phyloP scores from a whole-genome alignment of 1,140 invertebrate genomes.

The Sminthurides bifidus region DNA sequence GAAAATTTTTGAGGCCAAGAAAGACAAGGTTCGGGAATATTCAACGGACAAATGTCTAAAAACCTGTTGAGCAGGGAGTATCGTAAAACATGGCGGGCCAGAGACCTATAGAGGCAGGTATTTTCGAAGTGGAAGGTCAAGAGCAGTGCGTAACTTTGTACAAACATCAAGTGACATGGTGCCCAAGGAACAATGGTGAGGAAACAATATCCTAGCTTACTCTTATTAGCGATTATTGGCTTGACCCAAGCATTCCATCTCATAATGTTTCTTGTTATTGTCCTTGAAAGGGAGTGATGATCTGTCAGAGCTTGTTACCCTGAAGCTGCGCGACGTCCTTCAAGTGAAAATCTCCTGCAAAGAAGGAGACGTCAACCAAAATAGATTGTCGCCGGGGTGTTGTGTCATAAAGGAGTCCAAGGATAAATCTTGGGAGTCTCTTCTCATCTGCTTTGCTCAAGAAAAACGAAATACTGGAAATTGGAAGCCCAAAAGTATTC shows the following conservation, averaged over 20 bases:
- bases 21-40: too few relatives aligned
- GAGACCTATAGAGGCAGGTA: too few relatives aligned
- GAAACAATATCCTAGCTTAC: too few relatives aligned
- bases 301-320: conserved; percentile 28
- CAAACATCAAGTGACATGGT: conserved; percentile 29
- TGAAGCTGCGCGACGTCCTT: conserved; percentile 23
- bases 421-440: not conserved
- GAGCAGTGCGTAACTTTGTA: conserved; percentile 19
- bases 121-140: not conserved
- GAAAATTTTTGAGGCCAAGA: too few relatives aligned
- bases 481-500: conserved; percentile 12
- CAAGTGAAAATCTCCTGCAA: conserved; percentile 13
- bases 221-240: too few relatives aligned
- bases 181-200: conserved; percentile 18
- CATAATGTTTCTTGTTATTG: not conserved
- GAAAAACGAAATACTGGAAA: conserved; percentile 6
- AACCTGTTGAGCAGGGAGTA: too few relatives aligned
- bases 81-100: too few relatives aligned
- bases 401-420: not conserved
- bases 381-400: not conserved
- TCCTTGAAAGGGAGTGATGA: conserved; percentile 21
- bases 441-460: conserved; percentile 26
- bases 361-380: not conserved
- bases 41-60: too few relatives aligned
- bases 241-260: too few relatives aligned